Evolutionary conservation across 2,888 invertebrate genomes (phyloP).

Genomic region (Scaeva pyrastri): DNA sequence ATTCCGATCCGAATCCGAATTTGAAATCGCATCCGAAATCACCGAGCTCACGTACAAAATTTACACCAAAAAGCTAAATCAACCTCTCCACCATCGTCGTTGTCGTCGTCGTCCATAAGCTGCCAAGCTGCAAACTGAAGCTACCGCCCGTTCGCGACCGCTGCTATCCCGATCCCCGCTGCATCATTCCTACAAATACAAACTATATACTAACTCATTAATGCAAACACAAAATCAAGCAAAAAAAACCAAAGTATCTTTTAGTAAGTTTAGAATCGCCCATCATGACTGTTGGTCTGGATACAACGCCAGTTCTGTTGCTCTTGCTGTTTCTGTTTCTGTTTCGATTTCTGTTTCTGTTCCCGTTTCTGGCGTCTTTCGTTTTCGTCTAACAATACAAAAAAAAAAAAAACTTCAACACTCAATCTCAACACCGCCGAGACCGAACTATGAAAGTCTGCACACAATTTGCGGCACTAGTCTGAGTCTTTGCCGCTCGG

Average conservation of each 20-base stretch:
- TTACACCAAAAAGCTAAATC: slow-evolving; percentile 37
- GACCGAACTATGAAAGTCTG: slow-evolving; percentile 51
- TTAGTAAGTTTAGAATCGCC: slow-evolving; percentile 76
- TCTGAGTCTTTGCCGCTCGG: slow-evolving; percentile 16
- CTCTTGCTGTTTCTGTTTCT: slow-evolving; percentile 15
- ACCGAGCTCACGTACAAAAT: slow-evolving; percentile 24
- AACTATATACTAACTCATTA: slow-evolving; percentile 72
- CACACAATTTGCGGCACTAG: slow-evolving; percentile 35
- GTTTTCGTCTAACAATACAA: slow-evolving; percentile 69
- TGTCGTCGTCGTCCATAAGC: slow-evolving; percentile 1
- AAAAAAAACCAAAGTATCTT: slow-evolving; percentile 67
- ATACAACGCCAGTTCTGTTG: slow-evolving; percentile 55
- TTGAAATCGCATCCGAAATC: slow-evolving; percentile 62
- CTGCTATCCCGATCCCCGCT: no score
- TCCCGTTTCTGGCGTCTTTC: no score
- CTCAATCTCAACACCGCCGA: no score
- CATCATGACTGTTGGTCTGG: slow-evolving; percentile 72
- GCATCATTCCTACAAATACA: slow-evolving; percentile 10
- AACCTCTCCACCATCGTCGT: not conserved
- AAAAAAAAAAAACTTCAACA: no score
- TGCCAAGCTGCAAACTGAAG: not conserved
- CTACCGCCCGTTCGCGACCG: not conserved
- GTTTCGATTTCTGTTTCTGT: not conserved
- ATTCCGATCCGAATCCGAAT: slow-evolving; percentile 28
- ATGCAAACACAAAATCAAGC: slow-evolving; percentile 60